Conservation (phyloP, 1,140 invertebrate species). For the Drosophila ohnishii region DNA sequence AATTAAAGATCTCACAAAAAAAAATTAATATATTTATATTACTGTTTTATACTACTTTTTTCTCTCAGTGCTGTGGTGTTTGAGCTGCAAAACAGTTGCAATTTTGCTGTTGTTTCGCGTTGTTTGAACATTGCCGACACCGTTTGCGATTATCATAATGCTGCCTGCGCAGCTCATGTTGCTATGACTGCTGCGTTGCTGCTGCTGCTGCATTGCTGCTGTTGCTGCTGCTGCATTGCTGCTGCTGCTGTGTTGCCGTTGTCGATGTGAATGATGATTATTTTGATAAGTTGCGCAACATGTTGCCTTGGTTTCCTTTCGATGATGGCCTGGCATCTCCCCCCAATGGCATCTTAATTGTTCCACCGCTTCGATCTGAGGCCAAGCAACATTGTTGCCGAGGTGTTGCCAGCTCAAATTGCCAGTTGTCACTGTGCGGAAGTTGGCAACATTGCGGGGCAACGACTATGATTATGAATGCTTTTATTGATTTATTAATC, state of each 20-base stretch:
- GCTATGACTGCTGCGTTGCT: conserved; percentile 18
- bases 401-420: conserved; percentile 71
- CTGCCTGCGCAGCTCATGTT: conserved; percentile 62
- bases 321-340: conserved; percentile 24
- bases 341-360: conserved; percentile 67
- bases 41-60: background rate
- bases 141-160: conserved; percentile 77
- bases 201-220: conserved; percentile 15
- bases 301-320: conserved; percentile 49
- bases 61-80: conserved; percentile 24
- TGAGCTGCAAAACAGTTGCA: conserved; percentile 74
- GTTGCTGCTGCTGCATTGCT: conserved; percentile 3
- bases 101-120: conserved; percentile 58
- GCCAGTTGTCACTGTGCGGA: conserved; percentile 73
- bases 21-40: no score
- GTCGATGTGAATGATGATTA: conserved; percentile 77
- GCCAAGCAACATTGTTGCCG: conserved; percentile 65
- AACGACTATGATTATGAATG: conserved; percentile 64
- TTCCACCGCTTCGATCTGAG: conserved; percentile 9
- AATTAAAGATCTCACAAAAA: no score
- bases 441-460: conserved; percentile 53
- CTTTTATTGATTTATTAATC: conserved; percentile 80
- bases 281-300: conserved; percentile 81
- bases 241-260: conserved; percentile 36
- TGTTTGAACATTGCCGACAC: conserved; percentile 74